phyloP scores from a whole-genome alignment of 2,113 vertebrate genomes.

The Protobothrops flavoviridis region DNA sequence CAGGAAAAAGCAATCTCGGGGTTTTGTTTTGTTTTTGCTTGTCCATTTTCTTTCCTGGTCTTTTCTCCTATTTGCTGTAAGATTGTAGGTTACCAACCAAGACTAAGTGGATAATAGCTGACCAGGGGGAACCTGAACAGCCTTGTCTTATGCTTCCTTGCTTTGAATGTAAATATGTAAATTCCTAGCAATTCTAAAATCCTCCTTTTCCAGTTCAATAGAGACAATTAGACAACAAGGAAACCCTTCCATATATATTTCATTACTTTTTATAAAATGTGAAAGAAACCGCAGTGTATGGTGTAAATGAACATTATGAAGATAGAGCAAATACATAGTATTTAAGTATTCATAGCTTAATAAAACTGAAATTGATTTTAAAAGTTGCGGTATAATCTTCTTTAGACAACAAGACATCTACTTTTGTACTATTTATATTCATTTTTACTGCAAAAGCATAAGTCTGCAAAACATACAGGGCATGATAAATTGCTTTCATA shows the following conservation, averaged over 20 bases:
- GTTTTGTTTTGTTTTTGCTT: neutral
- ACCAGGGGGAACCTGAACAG: neutral
- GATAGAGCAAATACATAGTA: neutral
- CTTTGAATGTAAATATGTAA: neutral
- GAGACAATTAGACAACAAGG: neutral
- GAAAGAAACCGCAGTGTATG: neutral
- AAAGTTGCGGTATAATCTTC: neutral
- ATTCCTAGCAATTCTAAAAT: neutral
- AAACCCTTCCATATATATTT: neutral
- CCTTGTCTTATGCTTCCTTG: neutral
- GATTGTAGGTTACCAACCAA: neutral
- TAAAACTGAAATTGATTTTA: neutral
- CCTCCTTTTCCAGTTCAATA: neutral
- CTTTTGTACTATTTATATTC: neutral
- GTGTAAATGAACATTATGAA: neutral
- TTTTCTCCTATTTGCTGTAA: neutral
- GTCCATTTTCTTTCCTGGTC: neutral
- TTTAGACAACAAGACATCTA: neutral
- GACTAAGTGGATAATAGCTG: neutral
- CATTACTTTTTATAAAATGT: neutral
- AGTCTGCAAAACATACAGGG: neutral
- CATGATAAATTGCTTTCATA: constrained; percentile 18
- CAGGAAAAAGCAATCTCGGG: neutral
- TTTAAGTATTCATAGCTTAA: neutral
- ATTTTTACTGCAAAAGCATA: neutral